Evolutionary conservation across 2,797 vertebrate species (phyloP).

Genomic region (Podarcis siculus): DNA sequence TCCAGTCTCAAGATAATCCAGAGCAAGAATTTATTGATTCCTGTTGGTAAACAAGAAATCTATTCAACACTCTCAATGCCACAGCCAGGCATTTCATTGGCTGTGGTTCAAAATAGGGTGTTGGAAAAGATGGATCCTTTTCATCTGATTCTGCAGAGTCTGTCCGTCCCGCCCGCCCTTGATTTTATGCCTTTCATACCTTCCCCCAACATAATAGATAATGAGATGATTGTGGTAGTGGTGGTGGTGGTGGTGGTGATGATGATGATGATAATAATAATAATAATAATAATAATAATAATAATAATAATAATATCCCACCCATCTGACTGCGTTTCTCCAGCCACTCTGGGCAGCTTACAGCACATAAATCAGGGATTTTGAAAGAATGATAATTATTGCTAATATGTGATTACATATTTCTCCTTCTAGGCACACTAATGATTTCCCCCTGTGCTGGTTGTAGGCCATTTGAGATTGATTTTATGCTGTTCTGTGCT

Average conservation of each 20-base stretch:
- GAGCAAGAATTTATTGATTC: background rate
- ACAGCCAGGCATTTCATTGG: background rate
- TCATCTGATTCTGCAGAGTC: background rate
- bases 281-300: too few species aligned
- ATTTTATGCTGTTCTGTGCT: background rate
- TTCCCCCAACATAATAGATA: background rate
- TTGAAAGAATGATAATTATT: background rate
- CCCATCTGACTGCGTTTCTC: too few species aligned
- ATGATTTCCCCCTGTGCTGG: background rate
- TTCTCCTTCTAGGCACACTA: background rate
- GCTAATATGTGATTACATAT: background rate
- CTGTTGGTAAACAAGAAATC: background rate
- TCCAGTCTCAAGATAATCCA: background rate
- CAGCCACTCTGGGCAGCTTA: too few species aligned
- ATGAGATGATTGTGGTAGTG: too few species aligned
- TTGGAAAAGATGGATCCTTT: background rate
- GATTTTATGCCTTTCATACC: background rate
- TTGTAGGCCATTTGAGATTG: background rate
- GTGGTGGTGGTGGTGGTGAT: too few species aligned
- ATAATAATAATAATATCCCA: too few species aligned
- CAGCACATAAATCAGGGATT: background rate
- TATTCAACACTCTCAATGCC: background rate
- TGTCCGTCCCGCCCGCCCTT: accelerated
- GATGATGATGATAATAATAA: accelerated
- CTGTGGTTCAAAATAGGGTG: background rate